Evolutionary conservation across 2,888 invertebrate genomes (phyloP), one percentile per base, ranked within the genome.

Genomic region (Sarcophaga variegata): DNA sequence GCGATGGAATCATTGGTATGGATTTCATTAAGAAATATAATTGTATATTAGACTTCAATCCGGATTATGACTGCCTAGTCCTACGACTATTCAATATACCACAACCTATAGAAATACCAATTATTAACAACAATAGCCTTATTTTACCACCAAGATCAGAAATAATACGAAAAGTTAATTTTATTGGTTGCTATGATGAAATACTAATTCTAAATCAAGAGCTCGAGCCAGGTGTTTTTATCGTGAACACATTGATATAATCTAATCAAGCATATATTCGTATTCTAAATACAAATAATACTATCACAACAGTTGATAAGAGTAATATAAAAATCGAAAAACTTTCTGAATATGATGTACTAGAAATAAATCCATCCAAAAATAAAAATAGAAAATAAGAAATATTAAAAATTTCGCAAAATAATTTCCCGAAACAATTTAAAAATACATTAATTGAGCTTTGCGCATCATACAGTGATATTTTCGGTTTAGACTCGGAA

Each of bases 221-320:
- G 22, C 63, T 22, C 20, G 63, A 22, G 22, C 63, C 63, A 63
- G 20, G 63, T n/a, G 63, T 63, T 63, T 63, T 63, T 20, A 63
- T 63, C 20, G 63, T 22, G 20, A 63, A 63, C 63, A 63, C 63
- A 63, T 63, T 63, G 63, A 22, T 63, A 22, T 22, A 63, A 63
- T 63, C 63, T 11, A 63, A 63, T 22, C 10, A 63, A 63, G 22
- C 63, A 63, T 63, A 11, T 63, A 63, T 63, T 63, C 22, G 20
- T 63, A 63, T 63, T 20, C 63, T 22, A 63, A 63, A 63, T 63
- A 22, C 63, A 63, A 63, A 63, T 63, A 63, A 63, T 20, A 63
- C 63, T 20, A 63, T 63, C 12, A 14, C 59, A 59, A 59, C 17
- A 17, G 59, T 59, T 17, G 17, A 59, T 59, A 59, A 14, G 0